These are phyloP conservation scores for Folsomia candida DNA, from an alignment of 2,888 invertebrate genomes.

Conservation along the genomic window DNA sequence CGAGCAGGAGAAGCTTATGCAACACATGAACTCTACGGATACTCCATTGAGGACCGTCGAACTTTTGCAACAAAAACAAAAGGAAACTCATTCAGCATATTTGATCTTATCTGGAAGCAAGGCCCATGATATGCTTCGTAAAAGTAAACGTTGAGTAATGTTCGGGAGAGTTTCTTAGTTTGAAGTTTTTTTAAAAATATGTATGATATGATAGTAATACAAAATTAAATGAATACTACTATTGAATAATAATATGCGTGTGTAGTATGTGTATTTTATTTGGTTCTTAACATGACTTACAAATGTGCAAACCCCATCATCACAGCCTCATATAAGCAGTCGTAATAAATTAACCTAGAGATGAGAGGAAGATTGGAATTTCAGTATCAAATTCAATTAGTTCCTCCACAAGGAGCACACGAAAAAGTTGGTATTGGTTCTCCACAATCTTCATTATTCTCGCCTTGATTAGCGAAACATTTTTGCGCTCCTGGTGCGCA, in stretches of 20 bases:
- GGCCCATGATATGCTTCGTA: slow-evolving; percentile 39
- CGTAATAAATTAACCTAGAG: no score
- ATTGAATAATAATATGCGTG: no score
- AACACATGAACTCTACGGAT: slow-evolving; percentile 96
- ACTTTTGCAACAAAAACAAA: slow-evolving; percentile 92
- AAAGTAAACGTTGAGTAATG: slow-evolving; percentile 30
- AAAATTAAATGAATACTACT: no score
- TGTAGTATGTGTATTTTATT: no score
- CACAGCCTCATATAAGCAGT: no score
- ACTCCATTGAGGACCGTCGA: slow-evolving; percentile 93
- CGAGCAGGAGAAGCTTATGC: slow-evolving; percentile 92
- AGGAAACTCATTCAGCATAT: slow-evolving; percentile 87
- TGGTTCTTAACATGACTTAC: no score
- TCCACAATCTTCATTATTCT: slow-evolving; percentile 2
- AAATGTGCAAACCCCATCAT: no score
- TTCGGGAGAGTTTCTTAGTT: neutral
- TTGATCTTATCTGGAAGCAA: slow-evolving; percentile 89
- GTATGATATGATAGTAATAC: no score
- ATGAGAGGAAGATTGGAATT: no score
- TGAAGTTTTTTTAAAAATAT: neutral
- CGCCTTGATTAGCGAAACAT: slow-evolving; percentile 35
- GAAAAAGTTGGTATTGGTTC: slow-evolving; percentile 5
- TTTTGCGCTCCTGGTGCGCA: slow-evolving; percentile 39
- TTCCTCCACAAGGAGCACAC: neutral
- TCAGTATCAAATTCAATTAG: no score